Evolutionary conservation across 2,888 invertebrate species (phyloP).

Genomic region (Tubulanus polymorphus): DNA sequence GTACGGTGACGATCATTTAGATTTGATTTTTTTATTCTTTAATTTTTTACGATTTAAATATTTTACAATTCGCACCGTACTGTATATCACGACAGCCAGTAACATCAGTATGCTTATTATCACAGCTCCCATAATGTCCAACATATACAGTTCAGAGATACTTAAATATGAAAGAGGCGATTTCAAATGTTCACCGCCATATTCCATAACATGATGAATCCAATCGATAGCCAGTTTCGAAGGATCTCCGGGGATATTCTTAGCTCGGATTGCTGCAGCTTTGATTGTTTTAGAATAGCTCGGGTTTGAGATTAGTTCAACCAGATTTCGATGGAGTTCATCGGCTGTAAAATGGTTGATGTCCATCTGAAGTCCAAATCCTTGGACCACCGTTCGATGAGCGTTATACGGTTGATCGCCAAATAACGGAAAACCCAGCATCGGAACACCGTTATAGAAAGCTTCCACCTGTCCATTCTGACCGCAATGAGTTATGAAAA

Average conservation of each 20-base stretch:
- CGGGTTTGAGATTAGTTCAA: slow-evolving; percentile 11
- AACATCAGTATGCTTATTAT: too few species aligned
- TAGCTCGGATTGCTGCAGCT: background rate
- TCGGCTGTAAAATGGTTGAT: slow-evolving; percentile 15
- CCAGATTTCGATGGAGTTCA: slow-evolving; percentile 16
- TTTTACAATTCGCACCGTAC: too few species aligned
- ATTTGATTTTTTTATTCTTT: too few species aligned
- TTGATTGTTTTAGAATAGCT: slow-evolving; percentile 1
- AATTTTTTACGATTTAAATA: too few species aligned
- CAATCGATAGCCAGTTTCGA: background rate
- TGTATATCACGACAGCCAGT: too few species aligned
- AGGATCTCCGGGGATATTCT: background rate
- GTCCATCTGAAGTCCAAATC: slow-evolving; percentile 24
- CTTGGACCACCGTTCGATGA: slow-evolving; percentile 16
- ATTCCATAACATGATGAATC: slow-evolving; percentile 6
- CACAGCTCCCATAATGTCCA: too few species aligned
- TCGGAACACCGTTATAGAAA: slow-evolving; percentile 31
- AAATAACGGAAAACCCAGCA: slow-evolving; percentile 25
- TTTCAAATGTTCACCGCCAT: slow-evolving; percentile 2
- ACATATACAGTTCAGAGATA: too few species aligned
- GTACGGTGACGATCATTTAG: too few species aligned
- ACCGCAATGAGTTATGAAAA: slow-evolving; percentile 33
- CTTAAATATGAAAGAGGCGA: too few species aligned
- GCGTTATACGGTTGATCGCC: slow-evolving; percentile 27
- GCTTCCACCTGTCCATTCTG: slow-evolving; percentile 28